Evolutionary conservation across 2,113 vertebrate species (phyloP).

Genomic region (Protomyctophum bolini): DNA sequence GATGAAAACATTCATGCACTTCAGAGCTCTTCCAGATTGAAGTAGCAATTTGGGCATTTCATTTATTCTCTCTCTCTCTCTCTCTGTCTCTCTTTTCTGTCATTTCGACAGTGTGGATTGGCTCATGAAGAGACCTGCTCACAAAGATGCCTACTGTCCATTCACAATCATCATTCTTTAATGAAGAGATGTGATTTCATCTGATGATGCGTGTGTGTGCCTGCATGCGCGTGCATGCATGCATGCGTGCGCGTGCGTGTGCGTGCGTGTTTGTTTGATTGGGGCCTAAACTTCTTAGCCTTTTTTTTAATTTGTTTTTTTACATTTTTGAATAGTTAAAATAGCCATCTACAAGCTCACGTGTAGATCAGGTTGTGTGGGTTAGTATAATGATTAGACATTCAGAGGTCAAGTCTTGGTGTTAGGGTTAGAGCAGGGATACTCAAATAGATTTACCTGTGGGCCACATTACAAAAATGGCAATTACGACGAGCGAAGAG

Average conservation of each 20-base stretch:
- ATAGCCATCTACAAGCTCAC: too few species aligned
- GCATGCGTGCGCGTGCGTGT: neutral
- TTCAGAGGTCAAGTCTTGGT: too few species aligned
- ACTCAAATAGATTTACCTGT: too few species aligned
- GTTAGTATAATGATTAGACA: too few species aligned
- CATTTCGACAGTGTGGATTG: conserved; percentile 49
- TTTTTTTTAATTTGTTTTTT: too few species aligned
- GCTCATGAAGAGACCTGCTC: conserved; percentile 61
- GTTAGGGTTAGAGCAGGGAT: too few species aligned
- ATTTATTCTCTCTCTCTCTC: conserved; percentile 34
- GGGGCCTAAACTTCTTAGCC: too few species aligned
- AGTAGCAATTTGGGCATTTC: conserved; percentile 77
- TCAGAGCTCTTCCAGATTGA: conserved; percentile 75
- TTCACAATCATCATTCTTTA: conserved; percentile 70
- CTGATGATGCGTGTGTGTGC: conserved; percentile 36
- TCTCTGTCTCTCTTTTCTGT: conserved; percentile 24
- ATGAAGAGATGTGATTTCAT: conserved; percentile 73
- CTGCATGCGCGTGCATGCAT: neutral
- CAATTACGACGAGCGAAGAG: too few species aligned
- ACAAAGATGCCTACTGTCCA: conserved; percentile 62
- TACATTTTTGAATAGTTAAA: too few species aligned
- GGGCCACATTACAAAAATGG: too few species aligned
- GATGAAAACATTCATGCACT: conserved; percentile 75
- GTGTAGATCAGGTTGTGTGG: too few species aligned
- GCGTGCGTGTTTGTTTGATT: neutral